Base-by-base conservation (phyloP, 2,888 invertebrate species). In the Perdita meconis region DNA sequence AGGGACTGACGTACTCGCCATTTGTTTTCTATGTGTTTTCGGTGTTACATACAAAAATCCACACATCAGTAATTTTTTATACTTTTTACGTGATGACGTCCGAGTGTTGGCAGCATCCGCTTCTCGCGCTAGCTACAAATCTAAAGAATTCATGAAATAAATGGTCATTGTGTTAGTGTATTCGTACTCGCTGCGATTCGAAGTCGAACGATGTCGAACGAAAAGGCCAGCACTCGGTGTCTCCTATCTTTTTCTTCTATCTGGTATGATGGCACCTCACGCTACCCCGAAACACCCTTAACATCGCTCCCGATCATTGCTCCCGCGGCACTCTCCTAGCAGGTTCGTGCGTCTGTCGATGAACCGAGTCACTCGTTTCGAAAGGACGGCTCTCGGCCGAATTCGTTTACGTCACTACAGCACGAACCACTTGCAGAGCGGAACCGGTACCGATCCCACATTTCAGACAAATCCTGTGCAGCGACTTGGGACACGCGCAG, bases 201-300 rank as follows among this genome's bases (percentile, higher is more conserved):
- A 22, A 22, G 26, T n/a, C 1, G 51, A 51, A 24, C n/a, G 2
- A 30, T 36, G 12, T 30, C 30, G n/a, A 26, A 30, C 10, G 13
- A 30, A 67, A 38, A 76, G 79, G 89, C 89, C 91, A 91, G 88
- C 91, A 89, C 90, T 91, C 91, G 89, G 88, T 85, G 84, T 89
- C 88, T 88, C 88, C 86, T 87, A 63, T 73, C 91, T 90, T 87
- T 90, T 92, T 91, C 87, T 89, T 85, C 90, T 90, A 91, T 92
- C 88, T 92, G 92, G 92, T 92, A 92, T 92, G 92, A 92, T 92
- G 92, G 92, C 92, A 92, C 92, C 91, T 92, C 92, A 92, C 92
- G 92, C 91, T 90, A 88, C 90, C 88, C 87, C 42, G 57, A 77
- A 19, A 78, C 78, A 87, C 81, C 81, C 82, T 59, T 74, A 65